These are phyloP conservation scores for Oreochromis mossambicus DNA, from an alignment of 2,797 vertebrate species.

Conservation along the genomic window DNA sequence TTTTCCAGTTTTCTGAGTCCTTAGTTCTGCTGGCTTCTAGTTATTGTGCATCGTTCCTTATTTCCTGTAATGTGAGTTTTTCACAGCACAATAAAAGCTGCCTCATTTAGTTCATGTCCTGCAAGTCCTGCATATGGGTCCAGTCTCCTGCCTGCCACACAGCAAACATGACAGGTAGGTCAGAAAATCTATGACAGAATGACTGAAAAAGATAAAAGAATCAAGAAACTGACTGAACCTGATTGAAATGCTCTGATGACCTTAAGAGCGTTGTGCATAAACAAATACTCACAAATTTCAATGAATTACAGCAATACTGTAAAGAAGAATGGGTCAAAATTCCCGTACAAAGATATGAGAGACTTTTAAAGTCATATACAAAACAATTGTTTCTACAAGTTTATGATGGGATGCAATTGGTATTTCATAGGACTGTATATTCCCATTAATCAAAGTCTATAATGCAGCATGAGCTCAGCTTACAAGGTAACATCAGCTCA, in stretches of 20 bases:
- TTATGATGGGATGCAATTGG: not conserved
- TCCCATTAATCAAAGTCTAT: not conserved
- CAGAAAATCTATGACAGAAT: rapidly evolving
- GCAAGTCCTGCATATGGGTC: not conserved
- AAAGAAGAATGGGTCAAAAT: not conserved
- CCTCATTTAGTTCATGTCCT: not conserved
- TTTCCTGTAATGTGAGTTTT: not conserved
- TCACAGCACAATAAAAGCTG: not conserved
- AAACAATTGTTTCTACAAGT: not conserved
- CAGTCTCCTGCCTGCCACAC: not conserved
- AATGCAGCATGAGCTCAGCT: not conserved
- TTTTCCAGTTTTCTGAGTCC: not conserved
- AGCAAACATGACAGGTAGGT: not conserved
- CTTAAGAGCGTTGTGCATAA: not conserved
- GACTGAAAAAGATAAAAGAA: not conserved
- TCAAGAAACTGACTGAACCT: not conserved
- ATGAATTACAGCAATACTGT: not conserved
- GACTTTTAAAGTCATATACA: not conserved
- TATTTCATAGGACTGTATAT: not conserved
- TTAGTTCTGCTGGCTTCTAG: not conserved
- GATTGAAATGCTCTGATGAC: rapidly evolving
- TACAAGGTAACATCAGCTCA: not conserved
- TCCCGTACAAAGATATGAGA: rapidly evolving
- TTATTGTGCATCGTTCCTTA: rapidly evolving
- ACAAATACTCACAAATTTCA: not conserved